phyloP scores from a whole-genome alignment of 2,888 invertebrate species.

The Ornithoptera alexandrae region DNA sequence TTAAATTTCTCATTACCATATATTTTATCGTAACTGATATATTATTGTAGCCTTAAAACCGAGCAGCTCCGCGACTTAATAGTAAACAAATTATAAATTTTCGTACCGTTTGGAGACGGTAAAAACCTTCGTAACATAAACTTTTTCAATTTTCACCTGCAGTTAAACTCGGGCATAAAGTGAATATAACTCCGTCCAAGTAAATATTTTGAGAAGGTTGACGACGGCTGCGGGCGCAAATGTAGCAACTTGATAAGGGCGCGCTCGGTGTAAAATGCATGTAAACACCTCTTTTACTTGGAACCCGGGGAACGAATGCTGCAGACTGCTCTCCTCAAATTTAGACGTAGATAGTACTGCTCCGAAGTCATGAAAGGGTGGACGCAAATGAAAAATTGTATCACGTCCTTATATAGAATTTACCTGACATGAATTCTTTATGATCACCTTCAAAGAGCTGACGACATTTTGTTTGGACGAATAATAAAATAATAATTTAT shows the following conservation, averaged over 20 bases:
- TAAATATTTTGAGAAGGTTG: slow-evolving; percentile 71
- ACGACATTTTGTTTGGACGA: background rate
- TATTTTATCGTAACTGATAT: background rate
- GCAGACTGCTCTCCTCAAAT: slow-evolving; percentile 56
- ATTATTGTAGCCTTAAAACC: background rate
- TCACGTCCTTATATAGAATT: slow-evolving; percentile 10
- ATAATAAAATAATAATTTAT: too few species aligned
- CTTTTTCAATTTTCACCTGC: slow-evolving; percentile 78
- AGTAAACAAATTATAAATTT: slow-evolving; percentile 56
- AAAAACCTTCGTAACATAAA: slow-evolving; percentile 73
- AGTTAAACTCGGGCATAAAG: slow-evolving; percentile 70
- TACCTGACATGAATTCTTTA: slow-evolving; percentile 4
- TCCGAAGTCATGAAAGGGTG: slow-evolving; percentile 21
- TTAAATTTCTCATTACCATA: background rate
- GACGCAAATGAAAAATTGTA: slow-evolving; percentile 25
- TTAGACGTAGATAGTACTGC: slow-evolving; percentile 34
- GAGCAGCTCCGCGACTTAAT: background rate
- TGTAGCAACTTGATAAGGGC: slow-evolving; percentile 69
- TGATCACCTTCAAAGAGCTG: background rate
- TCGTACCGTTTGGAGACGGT: slow-evolving; percentile 61
- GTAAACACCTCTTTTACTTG: slow-evolving; percentile 68
- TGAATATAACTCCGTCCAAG: slow-evolving; percentile 53
- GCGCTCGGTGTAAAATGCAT: slow-evolving; percentile 66
- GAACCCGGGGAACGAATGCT: slow-evolving; percentile 56
- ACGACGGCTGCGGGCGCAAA: slow-evolving; percentile 66